Percentiles rank a stretch among this genome's conserved stretches.
phyloP scores from a whole-genome alignment of 2,797 vertebrate genomes.

The Lemur catta region DNA sequence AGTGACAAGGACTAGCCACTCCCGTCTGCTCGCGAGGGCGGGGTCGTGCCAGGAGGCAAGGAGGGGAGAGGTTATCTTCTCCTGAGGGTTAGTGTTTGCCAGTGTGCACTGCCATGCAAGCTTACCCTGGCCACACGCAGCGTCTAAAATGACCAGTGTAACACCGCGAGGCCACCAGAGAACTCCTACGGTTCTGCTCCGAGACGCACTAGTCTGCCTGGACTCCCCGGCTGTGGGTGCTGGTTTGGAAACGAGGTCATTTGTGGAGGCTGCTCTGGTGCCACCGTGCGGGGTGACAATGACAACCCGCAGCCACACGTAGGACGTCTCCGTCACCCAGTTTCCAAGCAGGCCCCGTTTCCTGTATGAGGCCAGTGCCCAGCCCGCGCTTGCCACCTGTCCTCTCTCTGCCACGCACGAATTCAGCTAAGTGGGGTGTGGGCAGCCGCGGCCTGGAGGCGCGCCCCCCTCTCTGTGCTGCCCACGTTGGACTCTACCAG shows the following conservation, averaged over 20 bases:
- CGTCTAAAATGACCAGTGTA: neutral
- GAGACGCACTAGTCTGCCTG: conserved; percentile 76
- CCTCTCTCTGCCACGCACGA: conserved; percentile 80
- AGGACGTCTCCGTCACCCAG: conserved; percentile 56
- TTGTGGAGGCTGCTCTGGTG: neutral
- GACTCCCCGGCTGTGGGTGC: conserved; percentile 74
- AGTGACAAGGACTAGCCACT: conserved; percentile 67
- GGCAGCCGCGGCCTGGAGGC: conserved; percentile 60
- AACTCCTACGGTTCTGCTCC: conserved; percentile 51
- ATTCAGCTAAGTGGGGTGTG: conserved; percentile 75
- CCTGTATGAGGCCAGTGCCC: conserved; percentile 76
- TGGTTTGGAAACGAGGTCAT: conserved; percentile 79
- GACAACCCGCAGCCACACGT: conserved; percentile 46
- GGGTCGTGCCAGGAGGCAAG: neutral
- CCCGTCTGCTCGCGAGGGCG: conserved; percentile 53
- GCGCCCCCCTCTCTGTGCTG: conserved; percentile 61
- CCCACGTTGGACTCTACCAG: conserved; percentile 80
- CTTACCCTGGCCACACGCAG: neutral
- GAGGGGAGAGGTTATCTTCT: conserved; percentile 28
- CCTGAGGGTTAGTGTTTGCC: conserved; percentile 79
- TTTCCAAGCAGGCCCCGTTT: conserved; percentile 74
- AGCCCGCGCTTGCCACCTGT: conserved; percentile 80
- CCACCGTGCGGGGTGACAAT: conserved; percentile 65
- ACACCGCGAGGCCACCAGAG: conserved; percentile 67
- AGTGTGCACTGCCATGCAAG: conserved; percentile 59